Base-by-base conservation (phyloP, 2,797 vertebrate genomes). In the Morus bassanus region DNA sequence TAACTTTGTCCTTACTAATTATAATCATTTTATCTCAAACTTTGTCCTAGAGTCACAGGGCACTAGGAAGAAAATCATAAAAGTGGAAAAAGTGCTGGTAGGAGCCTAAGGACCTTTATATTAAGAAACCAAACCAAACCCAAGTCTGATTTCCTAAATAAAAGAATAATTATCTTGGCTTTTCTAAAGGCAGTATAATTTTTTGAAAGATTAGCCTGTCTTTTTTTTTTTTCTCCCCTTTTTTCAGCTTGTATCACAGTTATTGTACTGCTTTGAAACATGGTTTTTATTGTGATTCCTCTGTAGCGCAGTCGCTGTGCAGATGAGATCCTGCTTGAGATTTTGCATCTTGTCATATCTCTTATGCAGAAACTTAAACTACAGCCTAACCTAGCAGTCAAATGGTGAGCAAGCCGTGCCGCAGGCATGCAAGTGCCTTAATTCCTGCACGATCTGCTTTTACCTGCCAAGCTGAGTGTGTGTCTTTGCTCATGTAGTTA, bases 101-200 rank as follows among this genome's bases (percentile, higher is more conserved):
- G 75, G 67, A 95, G 57, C 46, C 25, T 77, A 46, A 94, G 75
- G 54, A 70, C 60, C 56, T 94, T 91, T 80, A 53, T 69, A 13
- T 35, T 73, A 92, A 78, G 50, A 85, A 92, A 59, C 18, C 16
- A 48, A 77, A 57, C 30, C 28, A 63, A 80, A 39, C 6, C 27
- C 81, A 80, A 72, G 41, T 18, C 57, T 57, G 82, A 74, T 94
- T 87, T 94, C 72, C 33, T 88, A 88, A 93, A 91, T 60, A 76
- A 85, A 95, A 88, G 64, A 85, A 85, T 93, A 94, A 93, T 95
- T 96, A 27, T 80, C 68, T 94, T 94, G 85, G 79, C 75, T 96
- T 95, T 95, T 91, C 48, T 80, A 57, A 89, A 11, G 2, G 86
- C 72, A 89, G 3, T 60, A 23, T 56, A 11, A 35, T 67, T 86